Conservation (phyloP, 2,888 invertebrate species). For the Cancer borealis region DNA sequence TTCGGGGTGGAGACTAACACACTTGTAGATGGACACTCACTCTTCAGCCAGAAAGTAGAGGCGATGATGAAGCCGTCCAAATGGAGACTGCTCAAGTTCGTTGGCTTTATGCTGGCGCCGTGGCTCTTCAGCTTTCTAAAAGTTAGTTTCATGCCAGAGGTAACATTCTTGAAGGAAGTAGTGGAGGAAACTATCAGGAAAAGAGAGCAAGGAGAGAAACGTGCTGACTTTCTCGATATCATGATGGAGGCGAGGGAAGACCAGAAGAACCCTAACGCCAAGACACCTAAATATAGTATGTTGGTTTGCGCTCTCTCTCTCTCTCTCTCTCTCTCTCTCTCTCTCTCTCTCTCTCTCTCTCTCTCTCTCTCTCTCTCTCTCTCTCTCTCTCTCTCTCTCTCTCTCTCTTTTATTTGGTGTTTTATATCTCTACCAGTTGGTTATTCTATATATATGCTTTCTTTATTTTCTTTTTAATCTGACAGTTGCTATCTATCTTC, state of each 20-base stretch:
- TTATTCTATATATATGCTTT: no score
- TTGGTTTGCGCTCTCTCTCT: background rate
- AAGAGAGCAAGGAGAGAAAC: conserved; percentile 26
- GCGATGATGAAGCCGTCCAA: no score
- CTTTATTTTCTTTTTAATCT: no score
- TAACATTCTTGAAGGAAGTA: conserved; percentile 52
- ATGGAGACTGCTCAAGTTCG: no score
- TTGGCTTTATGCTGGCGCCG: no score
- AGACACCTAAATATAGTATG: conserved; percentile 60
- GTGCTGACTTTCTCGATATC: conserved; percentile 65
- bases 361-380: conserved; percentile 20
- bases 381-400: background rate
- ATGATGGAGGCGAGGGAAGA: conserved; percentile 60
- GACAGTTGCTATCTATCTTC: no score
- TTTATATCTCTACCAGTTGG: no score
- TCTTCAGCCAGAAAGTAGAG: no score
- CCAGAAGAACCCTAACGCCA: conserved; percentile 23
- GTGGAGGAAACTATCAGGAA: conserved; percentile 49
- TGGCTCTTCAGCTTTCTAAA: no score
- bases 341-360: conserved; percentile 20
- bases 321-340: conserved; percentile 20
- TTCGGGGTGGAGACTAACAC: no score
- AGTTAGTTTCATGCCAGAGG: conserved; percentile 29
- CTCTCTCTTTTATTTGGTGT: background rate
- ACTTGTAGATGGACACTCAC: no score